A percentile compares a stretch with the other conserved stretches of the same genome.
These are phyloP conservation scores for Ceratoteleas bidentatus DNA, from an alignment of 1,140 invertebrate species.

Conservation along the genomic window DNA sequence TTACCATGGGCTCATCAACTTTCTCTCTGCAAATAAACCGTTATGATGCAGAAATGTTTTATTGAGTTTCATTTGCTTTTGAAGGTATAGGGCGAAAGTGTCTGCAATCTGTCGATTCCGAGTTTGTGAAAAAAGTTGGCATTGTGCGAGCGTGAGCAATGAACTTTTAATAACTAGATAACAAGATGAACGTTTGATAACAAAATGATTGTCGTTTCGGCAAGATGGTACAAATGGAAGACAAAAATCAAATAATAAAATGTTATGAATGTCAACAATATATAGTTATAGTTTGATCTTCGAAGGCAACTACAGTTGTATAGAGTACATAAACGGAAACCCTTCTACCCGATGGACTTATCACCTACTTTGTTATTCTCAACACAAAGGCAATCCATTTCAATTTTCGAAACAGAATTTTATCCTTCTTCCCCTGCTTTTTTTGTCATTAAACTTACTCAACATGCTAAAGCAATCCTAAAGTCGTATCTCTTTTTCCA, in stretches of 20 bases:
- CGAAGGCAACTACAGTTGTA: conserved; percentile 5
- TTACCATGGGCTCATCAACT: conserved; percentile 61
- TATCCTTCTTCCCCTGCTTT: neutral
- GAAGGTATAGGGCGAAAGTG: conserved; percentile 25
- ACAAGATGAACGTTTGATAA: conserved; percentile 18
- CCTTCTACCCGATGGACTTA: conserved; percentile 32
- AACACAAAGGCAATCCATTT: conserved; percentile 16
- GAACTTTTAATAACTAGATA: too few relatives aligned
- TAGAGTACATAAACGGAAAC: conserved; percentile 63
- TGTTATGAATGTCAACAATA: conserved; percentile 2
- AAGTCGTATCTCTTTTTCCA: too few relatives aligned
- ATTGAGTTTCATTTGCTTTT: conserved; percentile 30
- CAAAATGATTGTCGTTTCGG: conserved; percentile 14
- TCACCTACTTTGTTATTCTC: conserved; percentile 23
- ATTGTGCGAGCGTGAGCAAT: conserved; percentile 21
- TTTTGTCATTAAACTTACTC: conserved; percentile 23
- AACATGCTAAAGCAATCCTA: neutral
- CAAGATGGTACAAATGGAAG: conserved; percentile 6
- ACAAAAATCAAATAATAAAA: neutral
- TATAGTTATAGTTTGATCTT: conserved; percentile 4
- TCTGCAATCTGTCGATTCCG: conserved; percentile 55
- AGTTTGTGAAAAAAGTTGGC: conserved; percentile 8
- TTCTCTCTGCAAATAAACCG: conserved; percentile 65
- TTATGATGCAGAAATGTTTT: conserved; percentile 56
- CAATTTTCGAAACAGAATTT: conserved; percentile 18